Evolutionary conservation across 2,888 invertebrate species (phyloP), one percentile per base, ranked within the genome.

Genomic region (Eulithis testata): DNA sequence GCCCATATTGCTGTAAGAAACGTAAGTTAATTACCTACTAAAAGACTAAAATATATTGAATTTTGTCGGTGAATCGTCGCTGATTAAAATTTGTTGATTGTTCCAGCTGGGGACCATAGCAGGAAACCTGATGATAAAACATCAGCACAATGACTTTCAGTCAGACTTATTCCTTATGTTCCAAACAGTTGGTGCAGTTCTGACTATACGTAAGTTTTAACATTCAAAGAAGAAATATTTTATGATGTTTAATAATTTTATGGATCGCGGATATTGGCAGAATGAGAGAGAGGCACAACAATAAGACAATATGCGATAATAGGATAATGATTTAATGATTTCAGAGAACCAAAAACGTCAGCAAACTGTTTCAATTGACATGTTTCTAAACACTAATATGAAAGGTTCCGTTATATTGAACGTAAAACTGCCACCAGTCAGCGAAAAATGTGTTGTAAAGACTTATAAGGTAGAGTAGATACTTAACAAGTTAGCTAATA

Each of bases 1-100:
- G 96, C 96, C 2, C 95, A 95, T 81, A 93, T 95, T 51, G 94
- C 96, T 31, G 95, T 96, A 0, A 90, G 96, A 84, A 96, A 96
- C 86, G 65, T 64, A 47, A 57, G 63, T 53, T 21, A 40, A 40
- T 40, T 40, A 31, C 31, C 31, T 31, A 3, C 40, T 40, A 40
- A 11, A 40, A 40, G 31, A 6, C 31, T 31, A 31, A 4, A 31
- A 31, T 5, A 31, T 31, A 31, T 31, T 31, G 6, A 31, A 40
- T 40, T 0, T 40, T 40, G 9, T 1, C 37, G 8, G 8, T 37
- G 8, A 37, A 1, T 37, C 8, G 8, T 37, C 37, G 37, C 0
- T 7, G 8, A 7, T 37, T 37, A 7, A 3, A 1, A 40, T 40
- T 40, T 11, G 9, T 9, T 8, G 9, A 52, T 36, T 12, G 6